Conservation (phyloP, 2,888 invertebrate genomes). For the Cerastis leucographa region DNA sequence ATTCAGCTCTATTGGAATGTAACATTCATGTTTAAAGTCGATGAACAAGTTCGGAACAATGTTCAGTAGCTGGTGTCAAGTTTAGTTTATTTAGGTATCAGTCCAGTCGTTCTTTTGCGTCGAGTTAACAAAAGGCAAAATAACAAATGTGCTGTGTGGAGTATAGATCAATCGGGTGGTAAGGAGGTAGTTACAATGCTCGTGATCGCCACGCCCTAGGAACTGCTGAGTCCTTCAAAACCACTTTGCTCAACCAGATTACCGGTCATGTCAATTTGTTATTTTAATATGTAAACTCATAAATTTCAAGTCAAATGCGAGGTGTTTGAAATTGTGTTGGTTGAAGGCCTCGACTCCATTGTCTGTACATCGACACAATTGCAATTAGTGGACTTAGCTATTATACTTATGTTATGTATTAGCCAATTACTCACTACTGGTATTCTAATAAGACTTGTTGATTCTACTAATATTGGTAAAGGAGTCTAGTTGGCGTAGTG, state of each 20-base stretch:
- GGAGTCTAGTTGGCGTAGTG: slow-evolving; percentile 25
- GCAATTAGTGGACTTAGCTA: slow-evolving; percentile 77
- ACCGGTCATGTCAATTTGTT: slow-evolving; percentile 83
- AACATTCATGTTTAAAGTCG: slow-evolving; percentile 49
- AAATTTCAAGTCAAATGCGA: slow-evolving; percentile 77
- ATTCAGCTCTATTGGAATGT: slow-evolving; percentile 46
- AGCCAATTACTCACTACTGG: slow-evolving; percentile 59
- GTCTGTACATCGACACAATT: slow-evolving; percentile 76
- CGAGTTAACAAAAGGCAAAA: slow-evolving; percentile 78
- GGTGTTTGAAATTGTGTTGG: slow-evolving; percentile 74
- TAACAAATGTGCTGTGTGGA: slow-evolving; percentile 77
- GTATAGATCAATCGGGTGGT: slow-evolving; percentile 74
- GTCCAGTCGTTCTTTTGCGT: slow-evolving; percentile 69
- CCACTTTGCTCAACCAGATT: slow-evolving; percentile 81
- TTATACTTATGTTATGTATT: slow-evolving; percentile 69
- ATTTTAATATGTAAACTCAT: slow-evolving; percentile 83
- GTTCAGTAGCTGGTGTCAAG: slow-evolving; percentile 65
- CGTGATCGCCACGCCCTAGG: slow-evolving; percentile 87
- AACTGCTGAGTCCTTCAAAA: slow-evolving; percentile 82
- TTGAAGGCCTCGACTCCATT: slow-evolving; percentile 81
- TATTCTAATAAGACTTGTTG: slow-evolving; percentile 71
- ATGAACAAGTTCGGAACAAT: slow-evolving; percentile 59
- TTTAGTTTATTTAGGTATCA: slow-evolving; percentile 70
- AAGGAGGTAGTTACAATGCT: slow-evolving; percentile 71
- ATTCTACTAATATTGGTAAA: slow-evolving; percentile 31